phyloP scores from a whole-genome alignment of 37 sponge, comb jelly and placozoan genomes.

The Chondrosia reniformis region DNA sequence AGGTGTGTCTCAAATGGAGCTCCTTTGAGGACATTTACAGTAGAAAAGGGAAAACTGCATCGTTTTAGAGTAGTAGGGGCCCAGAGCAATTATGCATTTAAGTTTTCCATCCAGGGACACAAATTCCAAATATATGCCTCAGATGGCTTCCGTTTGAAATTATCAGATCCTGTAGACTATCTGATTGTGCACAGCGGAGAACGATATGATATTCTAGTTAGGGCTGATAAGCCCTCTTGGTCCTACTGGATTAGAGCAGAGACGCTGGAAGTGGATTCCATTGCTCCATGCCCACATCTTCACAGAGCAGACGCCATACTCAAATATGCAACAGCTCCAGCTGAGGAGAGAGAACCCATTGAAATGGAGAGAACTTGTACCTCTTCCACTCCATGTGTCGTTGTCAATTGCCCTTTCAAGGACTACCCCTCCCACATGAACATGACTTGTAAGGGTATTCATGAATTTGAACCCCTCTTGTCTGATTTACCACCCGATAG shows the following conservation, averaged over 20 bases:
- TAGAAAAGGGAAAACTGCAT: conserved; percentile 47
- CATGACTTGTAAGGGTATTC: conserved; percentile 41
- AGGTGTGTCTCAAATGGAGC: background rate
- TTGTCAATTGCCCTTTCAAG: conserved; percentile 78
- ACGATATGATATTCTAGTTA: conserved; percentile 72
- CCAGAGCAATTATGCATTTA: conserved; percentile 47
- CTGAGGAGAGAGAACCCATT: background rate
- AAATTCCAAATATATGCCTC: conserved; percentile 65
- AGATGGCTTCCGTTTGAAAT: conserved; percentile 54
- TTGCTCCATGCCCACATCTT: conserved; percentile 5
- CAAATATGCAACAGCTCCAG: background rate
- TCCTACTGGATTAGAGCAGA: conserved; percentile 66
- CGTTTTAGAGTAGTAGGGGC: conserved; percentile 75
- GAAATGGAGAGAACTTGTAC: background rate
- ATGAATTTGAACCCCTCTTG: conserved; percentile 25
- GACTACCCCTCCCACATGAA: conserved; percentile 33
- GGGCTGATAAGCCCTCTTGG: conserved; percentile 29
- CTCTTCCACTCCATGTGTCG: conserved; percentile 21
- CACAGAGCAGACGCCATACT: background rate
- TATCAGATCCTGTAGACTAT: conserved; percentile 51
- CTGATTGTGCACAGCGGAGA: conserved; percentile 75
- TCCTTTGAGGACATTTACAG: conserved; percentile 39
- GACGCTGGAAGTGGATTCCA: conserved; percentile 53
- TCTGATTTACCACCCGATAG: conserved; percentile 26
- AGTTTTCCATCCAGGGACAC: conserved; percentile 73